Conservation (phyloP, 2,113 vertebrate genomes). For the Phaethon lepturus region DNA sequence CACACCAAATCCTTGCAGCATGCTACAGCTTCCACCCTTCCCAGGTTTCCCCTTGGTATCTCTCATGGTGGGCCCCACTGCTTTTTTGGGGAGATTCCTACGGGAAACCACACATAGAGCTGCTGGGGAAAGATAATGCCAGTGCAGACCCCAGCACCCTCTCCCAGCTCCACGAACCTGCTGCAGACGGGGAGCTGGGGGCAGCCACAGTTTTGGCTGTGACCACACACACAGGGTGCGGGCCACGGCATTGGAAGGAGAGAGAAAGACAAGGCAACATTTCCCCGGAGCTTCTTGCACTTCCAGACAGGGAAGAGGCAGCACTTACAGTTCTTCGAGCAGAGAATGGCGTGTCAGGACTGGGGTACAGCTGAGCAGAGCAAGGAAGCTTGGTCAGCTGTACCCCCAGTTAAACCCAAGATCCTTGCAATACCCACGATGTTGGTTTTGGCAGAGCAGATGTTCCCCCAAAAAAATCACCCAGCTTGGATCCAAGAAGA, state of each 20-base stretch:
- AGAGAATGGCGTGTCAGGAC: not conserved
- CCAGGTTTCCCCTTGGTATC: not conserved
- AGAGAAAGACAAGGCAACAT: not conserved
- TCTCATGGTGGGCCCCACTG: not conserved
- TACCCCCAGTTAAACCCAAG: not conserved
- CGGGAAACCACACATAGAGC: not conserved
- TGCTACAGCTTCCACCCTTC: not conserved
- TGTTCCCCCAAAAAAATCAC: not conserved
- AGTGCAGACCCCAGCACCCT: not conserved
- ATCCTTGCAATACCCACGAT: not conserved
- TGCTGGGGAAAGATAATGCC: not conserved
- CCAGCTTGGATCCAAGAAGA: not conserved
- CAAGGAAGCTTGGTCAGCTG: not conserved
- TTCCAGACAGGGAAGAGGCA: not conserved
- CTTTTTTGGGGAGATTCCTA: not conserved
- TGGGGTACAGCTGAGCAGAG: not conserved
- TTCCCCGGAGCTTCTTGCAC: not conserved
- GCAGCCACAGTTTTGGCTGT: not conserved
- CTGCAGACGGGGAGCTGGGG: not conserved
- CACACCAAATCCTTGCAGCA: not conserved
- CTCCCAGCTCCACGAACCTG: rapidly evolving
- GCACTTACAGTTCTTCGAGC: not conserved
- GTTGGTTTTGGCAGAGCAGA: not conserved
- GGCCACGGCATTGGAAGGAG: not conserved
- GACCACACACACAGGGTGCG: rapidly evolving